Conservation (phyloP, 1,140 invertebrate species). For the Hyles euphorbiae region DNA sequence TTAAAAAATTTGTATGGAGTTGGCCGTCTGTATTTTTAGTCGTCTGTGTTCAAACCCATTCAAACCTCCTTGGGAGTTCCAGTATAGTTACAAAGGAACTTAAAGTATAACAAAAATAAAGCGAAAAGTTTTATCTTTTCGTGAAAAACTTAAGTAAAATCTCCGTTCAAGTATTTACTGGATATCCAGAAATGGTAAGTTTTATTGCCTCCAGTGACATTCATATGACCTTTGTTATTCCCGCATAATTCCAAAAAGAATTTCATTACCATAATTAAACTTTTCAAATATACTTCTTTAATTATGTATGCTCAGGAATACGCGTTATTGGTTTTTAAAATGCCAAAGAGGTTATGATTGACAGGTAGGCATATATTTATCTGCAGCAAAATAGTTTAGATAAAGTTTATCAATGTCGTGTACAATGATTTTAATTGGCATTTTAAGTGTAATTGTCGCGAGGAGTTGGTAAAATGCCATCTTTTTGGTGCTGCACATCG, state of each 20-base stretch:
- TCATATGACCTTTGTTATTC: constrained; percentile 45
- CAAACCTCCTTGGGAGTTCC: too few species aligned
- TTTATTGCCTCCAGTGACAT: constrained; percentile 43
- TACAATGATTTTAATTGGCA: neutral
- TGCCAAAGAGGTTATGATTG: neutral
- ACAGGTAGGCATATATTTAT: constrained; percentile 3
- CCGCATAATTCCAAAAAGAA: neutral
- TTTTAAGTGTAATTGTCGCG: too few species aligned
- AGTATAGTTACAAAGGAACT: neutral
- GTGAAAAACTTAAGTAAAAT: too few species aligned
- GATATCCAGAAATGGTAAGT: constrained; percentile 34
- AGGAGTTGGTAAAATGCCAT: neutral
- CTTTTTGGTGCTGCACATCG: constrained; percentile 7
- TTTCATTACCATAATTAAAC: too few species aligned
- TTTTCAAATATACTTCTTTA: too few species aligned
- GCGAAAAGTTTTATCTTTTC: neutral
- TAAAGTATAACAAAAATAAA: neutral
- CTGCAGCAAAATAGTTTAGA: constrained; percentile 2
- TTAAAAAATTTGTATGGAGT: too few species aligned
- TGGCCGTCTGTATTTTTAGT: too few species aligned
- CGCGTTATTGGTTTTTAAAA: too few species aligned
- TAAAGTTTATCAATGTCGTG: constrained; percentile 7
- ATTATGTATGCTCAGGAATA: too few species aligned
- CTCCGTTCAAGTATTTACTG: neutral
- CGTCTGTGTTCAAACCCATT: too few species aligned